These are phyloP conservation scores for Antennarius maculatus DNA, from an alignment of 2,797 vertebrate species.

Conservation along the genomic window DNA sequence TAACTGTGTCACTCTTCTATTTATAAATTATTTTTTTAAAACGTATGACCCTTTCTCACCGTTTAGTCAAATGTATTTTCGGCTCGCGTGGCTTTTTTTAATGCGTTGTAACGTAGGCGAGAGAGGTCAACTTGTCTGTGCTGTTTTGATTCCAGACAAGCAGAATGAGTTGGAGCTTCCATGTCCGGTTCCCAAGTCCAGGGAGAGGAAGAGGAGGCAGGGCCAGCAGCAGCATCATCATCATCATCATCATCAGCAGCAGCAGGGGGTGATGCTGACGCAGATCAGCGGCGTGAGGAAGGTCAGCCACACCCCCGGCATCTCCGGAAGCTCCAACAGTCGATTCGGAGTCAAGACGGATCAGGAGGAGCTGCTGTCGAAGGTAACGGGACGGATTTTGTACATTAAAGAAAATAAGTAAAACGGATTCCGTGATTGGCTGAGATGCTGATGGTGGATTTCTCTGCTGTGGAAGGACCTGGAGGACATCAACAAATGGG, in stretches of 20 bases:
- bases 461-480: conserved; percentile 83
- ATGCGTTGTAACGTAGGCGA: conserved; percentile 29
- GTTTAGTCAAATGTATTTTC: conserved; percentile 11
- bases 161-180: conserved; percentile 98
- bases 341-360: conserved; percentile 97
- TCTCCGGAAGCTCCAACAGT: conserved; percentile 87
- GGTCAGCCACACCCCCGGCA: conserved; percentile 88
- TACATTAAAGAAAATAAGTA: too few relatives aligned
- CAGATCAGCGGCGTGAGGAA: conserved; percentile 97
- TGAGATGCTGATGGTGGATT: conserved; percentile 14
- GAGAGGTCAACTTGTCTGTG: conserved; percentile 32
- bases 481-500: conserved; percentile 97
- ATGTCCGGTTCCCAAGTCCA: conserved; percentile 90
- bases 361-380: conserved; percentile 93
- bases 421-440: neutral
- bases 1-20: neutral
- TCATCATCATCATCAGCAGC: conserved; percentile 59
- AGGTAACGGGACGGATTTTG: conserved; percentile 73
- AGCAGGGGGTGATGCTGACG: conserved; percentile 88
- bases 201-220: conserved; percentile 97
- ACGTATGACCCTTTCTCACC: neutral
- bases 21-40: neutral
- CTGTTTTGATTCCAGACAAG: conserved; percentile 84
- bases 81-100: neutral
- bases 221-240: conserved; percentile 72